Conservation (phyloP, 1,140 invertebrate genomes). For the Eubasilissa regina region DNA sequence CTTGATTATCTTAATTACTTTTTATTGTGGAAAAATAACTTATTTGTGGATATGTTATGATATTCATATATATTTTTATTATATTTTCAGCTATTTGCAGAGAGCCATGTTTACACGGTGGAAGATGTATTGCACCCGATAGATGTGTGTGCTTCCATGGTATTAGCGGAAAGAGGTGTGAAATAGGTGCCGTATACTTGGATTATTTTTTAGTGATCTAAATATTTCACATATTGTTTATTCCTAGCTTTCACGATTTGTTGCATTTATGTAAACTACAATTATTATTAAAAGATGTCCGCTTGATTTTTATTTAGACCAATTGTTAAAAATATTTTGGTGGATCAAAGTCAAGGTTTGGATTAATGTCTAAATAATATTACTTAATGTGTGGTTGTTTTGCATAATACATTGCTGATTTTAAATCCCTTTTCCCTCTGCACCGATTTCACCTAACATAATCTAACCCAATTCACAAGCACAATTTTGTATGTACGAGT, state of each 20-base stretch:
- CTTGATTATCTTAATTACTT: not conserved
- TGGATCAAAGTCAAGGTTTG: too few relatives aligned
- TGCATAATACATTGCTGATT: too few relatives aligned
- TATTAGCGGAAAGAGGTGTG: constrained; percentile 86
- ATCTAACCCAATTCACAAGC: too few relatives aligned
- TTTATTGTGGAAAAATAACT: not conserved
- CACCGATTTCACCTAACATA: too few relatives aligned
- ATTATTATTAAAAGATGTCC: too few relatives aligned
- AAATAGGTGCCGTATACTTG: constrained; percentile 77
- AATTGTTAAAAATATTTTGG: too few relatives aligned
- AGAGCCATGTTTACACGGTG: constrained; percentile 87
- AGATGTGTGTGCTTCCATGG: constrained; percentile 90
- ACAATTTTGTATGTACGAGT: constrained; percentile 7
- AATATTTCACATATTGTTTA: not conserved
- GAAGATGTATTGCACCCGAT: constrained; percentile 88
- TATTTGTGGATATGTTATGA: not conserved
- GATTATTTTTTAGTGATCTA: constrained; percentile 2
- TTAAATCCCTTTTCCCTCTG: too few relatives aligned
- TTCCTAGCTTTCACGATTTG: too few relatives aligned
- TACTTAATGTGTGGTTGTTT: too few relatives aligned
- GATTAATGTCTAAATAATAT: too few relatives aligned
- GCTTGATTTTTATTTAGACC: too few relatives aligned
- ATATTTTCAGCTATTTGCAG: constrained; percentile 80
- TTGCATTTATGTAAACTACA: too few relatives aligned
- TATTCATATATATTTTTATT: not conserved